Percentiles rank a stretch among this genome's conserved stretches.
Conservation (phyloP, 2,888 invertebrate species). For the Tethea ocularis region DNA sequence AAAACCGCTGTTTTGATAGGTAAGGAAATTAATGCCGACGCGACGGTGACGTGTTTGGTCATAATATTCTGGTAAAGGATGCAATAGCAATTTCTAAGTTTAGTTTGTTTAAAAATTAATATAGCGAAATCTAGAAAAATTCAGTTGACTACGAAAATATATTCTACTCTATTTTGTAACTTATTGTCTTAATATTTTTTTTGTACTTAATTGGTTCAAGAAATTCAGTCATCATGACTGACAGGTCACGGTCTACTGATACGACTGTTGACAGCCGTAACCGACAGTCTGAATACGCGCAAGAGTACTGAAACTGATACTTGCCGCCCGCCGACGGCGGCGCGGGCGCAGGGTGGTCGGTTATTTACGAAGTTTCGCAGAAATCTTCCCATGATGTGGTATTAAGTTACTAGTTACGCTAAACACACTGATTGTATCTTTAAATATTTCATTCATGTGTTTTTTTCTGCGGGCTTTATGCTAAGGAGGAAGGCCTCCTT, state of each 20-base stretch:
- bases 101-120: background rate
- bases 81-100: background rate
- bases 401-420: constrained; percentile 45
- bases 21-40: constrained; percentile 31
- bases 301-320: constrained; percentile 60
- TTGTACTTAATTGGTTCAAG: background rate
- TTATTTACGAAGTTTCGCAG: constrained; percentile 61
- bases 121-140: background rate
- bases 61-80: background rate
- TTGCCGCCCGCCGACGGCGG: constrained; percentile 16
- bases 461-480: background rate
- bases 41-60: constrained; percentile 20
- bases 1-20: constrained; percentile 47
- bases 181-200: background rate
- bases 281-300: constrained; percentile 29
- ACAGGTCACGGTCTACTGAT: constrained; percentile 58
- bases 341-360: constrained; percentile 60
- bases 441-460: constrained; percentile 2
- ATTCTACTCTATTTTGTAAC: background rate
- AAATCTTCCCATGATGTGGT: constrained; percentile 42
- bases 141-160: background rate
- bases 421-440: constrained; percentile 10
- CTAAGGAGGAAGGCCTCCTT: too few relatives aligned
- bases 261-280: constrained; percentile 55
- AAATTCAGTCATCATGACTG: constrained; percentile 22